Conservation (phyloP, 2,797 vertebrate species). For the Pogoniulus pusillus region DNA sequence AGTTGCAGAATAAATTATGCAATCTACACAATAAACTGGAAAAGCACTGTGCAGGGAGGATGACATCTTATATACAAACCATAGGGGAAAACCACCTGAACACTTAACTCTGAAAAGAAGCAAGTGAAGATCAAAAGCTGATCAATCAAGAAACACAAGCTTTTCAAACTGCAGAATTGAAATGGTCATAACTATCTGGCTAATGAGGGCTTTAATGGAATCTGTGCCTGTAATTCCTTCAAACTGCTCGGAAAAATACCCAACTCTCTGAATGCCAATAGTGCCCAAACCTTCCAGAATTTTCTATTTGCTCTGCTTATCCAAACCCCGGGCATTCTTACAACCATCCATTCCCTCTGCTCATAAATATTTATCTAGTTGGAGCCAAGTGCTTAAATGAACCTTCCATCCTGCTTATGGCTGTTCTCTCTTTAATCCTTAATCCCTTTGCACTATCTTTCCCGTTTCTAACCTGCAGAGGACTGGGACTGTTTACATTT, state of each 20-base stretch:
- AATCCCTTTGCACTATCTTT: slow-evolving; percentile 71
- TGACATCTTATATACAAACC: not conserved
- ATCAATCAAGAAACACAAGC: not conserved
- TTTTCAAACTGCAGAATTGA: not conserved
- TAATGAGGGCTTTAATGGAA: slow-evolving; percentile 12
- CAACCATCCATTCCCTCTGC: slow-evolving; percentile 26
- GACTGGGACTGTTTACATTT: slow-evolving; percentile 72
- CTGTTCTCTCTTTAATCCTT: slow-evolving; percentile 70
- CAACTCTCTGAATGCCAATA: not conserved
- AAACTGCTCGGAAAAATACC: not conserved
- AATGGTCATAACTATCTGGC: not conserved
- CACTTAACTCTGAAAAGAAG: not conserved
- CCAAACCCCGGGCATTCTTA: slow-evolving; percentile 25
- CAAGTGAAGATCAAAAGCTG: not conserved
- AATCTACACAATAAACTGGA: not conserved
- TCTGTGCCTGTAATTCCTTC: not conserved
- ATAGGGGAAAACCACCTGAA: not conserved
- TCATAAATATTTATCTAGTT: slow-evolving; percentile 71
- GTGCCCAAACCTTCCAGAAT: slow-evolving; percentile 22
- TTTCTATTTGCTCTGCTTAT: slow-evolving; percentile 25
- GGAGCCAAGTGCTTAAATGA: slow-evolving; percentile 60
- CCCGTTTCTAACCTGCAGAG: slow-evolving; percentile 71
- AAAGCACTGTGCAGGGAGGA: not conserved
- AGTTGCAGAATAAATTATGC: too few species aligned
- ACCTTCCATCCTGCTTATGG: slow-evolving; percentile 44